phyloP scores from a whole-genome alignment of 2,888 invertebrate species.

The Microplitis deprimator region DNA sequence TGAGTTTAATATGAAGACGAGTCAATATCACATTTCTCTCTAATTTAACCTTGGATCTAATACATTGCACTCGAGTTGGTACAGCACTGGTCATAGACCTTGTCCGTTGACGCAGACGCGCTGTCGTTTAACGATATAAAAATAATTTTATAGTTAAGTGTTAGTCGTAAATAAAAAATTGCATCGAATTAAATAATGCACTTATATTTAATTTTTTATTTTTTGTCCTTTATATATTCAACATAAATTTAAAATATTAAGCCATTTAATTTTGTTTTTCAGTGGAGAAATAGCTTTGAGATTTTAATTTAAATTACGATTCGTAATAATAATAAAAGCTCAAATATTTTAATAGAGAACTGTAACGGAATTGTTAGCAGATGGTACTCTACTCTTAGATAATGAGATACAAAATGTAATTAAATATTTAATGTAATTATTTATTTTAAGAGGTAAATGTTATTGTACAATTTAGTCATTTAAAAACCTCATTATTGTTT shows the following conservation, averaged over 20 bases:
- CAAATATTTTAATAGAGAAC: background rate
- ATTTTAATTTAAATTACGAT: background rate
- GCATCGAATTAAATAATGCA: background rate
- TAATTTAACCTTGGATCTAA: slow-evolving; percentile 69
- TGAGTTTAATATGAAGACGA: slow-evolving; percentile 32
- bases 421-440: background rate
- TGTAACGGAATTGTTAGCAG: background rate
- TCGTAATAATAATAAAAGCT: background rate
- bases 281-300: background rate
- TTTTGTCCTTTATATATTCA: background rate
- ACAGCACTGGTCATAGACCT: slow-evolving; percentile 45
- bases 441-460: background rate
- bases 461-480: background rate
- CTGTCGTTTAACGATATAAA: slow-evolving; percentile 22
- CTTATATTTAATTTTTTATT: background rate
- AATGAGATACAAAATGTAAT: background rate
- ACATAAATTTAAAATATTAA: background rate
- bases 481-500: background rate
- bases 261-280: background rate
- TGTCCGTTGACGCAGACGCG: slow-evolving; percentile 44
- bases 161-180: background rate
- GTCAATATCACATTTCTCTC: slow-evolving; percentile 50
- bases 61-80: slow-evolving; percentile 54
- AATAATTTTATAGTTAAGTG: background rate
- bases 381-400: background rate